Percentiles rank a stretch among this genome's conserved stretches.
These are phyloP conservation scores for Astatoreochromis straeleni DNA, from an alignment of 2,113 vertebrate species.

Conservation along the genomic window DNA sequence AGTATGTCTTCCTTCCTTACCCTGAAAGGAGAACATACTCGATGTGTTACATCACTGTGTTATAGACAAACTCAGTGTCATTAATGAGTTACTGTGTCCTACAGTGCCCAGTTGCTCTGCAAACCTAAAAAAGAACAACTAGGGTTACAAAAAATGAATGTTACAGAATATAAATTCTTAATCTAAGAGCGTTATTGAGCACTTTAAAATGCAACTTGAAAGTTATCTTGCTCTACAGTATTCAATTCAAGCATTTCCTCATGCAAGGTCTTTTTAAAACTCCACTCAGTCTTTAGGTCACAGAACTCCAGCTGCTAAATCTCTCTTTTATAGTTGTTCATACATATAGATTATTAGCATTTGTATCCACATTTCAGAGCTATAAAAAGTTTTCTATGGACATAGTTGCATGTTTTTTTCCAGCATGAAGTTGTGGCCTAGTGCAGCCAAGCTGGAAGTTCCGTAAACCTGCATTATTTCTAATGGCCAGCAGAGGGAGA, in stretches of 20 bases:
- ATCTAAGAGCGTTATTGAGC: neutral
- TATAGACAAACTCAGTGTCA: neutral
- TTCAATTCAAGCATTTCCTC: neutral
- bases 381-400: neutral
- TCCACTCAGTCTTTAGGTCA: neutral
- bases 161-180: neutral
- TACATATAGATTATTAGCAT: neutral
- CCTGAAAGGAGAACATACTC: neutral
- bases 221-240: neutral
- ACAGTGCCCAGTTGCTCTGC: neutral
- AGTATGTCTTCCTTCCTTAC: neutral
- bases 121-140: neutral
- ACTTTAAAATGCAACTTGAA: neutral
- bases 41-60: neutral
- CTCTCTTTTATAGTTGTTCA: neutral
- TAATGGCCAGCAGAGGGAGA: neutral
- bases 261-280: neutral
- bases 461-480: neutral
- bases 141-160: neutral
- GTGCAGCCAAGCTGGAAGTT: neutral
- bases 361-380: neutral
- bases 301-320: neutral
- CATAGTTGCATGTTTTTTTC: neutral
- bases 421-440: neutral
- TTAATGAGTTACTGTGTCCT: neutral